Evolutionary conservation across 1,140 invertebrate genomes (phyloP).

Genomic region (Drosophila cardini): DNA sequence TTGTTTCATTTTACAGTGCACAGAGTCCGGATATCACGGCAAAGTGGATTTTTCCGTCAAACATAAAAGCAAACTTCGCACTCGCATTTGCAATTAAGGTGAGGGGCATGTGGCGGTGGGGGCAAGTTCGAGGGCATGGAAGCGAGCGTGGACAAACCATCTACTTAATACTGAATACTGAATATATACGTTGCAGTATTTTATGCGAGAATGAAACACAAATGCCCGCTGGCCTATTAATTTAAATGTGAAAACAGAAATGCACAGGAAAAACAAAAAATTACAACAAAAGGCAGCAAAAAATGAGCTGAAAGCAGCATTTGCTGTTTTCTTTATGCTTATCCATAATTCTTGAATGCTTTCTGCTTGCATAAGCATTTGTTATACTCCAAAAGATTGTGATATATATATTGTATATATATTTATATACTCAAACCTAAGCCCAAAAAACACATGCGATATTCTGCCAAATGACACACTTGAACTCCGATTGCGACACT

Average conservation of each 20-base stretch:
- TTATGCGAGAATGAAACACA: conserved; percentile 76
- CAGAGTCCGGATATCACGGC: conserved; percentile 70
- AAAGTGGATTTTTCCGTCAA: conserved; percentile 82
- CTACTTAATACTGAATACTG: neutral
- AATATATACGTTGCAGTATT: conserved; percentile 38
- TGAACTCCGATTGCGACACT: conserved; percentile 16
- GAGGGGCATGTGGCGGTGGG: too few relatives aligned
- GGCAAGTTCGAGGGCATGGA: neutral
- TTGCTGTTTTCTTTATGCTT: conserved; percentile 30
- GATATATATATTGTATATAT: conserved; percentile 2
- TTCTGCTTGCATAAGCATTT: conserved; percentile 71
- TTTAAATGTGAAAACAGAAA: conserved; percentile 67
- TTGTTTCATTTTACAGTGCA: conserved; percentile 67
- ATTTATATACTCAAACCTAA: conserved; percentile 16
- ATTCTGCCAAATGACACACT: conserved; percentile 49
- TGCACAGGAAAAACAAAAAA: conserved; percentile 24
- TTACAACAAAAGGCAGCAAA: neutral
- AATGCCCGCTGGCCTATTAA: conserved; percentile 73
- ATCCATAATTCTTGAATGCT: conserved; percentile 61
- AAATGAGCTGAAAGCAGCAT: conserved; percentile 2
- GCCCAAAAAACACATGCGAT: conserved; percentile 28
- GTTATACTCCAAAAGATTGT: conserved; percentile 5
- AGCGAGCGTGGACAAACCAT: conserved; percentile 7
- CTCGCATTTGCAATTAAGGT: conserved; percentile 34
- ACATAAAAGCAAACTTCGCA: conserved; percentile 74